Base-by-base conservation (phyloP, 2,888 invertebrate species). In the Galerucella nymphaeae region DNA sequence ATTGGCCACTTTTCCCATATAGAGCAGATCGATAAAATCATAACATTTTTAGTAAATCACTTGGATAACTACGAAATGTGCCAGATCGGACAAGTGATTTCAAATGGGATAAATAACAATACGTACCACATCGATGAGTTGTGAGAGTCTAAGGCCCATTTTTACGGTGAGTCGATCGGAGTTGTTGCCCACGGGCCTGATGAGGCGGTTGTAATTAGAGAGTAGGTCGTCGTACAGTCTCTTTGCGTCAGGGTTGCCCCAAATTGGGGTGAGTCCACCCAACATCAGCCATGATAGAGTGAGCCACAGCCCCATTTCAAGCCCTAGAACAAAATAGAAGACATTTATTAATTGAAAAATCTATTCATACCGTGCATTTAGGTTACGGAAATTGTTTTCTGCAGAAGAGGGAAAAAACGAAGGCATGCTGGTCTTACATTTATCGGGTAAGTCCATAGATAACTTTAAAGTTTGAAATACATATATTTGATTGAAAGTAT, bases 161-260 rank as follows among this genome's bases (percentile, higher is more conserved):
- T 96, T 96, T 88, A 98, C 97, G 84, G 95, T 96, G 86, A 98
- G 93, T 82, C 96, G 93, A 88, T 97, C 96, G 80, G 95, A 95
- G 89, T 96, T 96, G 89, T 96, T 96, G 84, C 96, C 95, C 81
- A 97, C 97, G 78, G 97, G 97, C 85, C 97, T 91, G 85, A 97
- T 96, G 86, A 97, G 92, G 84, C 96, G 93, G 89, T 98, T 98
- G 90, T 98, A 98, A 88, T 96, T 95, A 83, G 95, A 94, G 84
- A 98, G 90, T 81, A 98, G 91, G 88, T 97, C 97, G 91, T 98
- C 97, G 78, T 83, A 83, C 58, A 83, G 81, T 66, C 83, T 75
- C 73, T 83, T 83, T 23, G 83, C 83, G 72, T 96, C 96, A 87
- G 95, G 95, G 90, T 96, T 97, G 88, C 73, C 76, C 64, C 76